Evolutionary conservation across 2,113 vertebrate genomes (phyloP), one percentile per base, ranked within the genome.

Genomic region (Glareola pratincola): DNA sequence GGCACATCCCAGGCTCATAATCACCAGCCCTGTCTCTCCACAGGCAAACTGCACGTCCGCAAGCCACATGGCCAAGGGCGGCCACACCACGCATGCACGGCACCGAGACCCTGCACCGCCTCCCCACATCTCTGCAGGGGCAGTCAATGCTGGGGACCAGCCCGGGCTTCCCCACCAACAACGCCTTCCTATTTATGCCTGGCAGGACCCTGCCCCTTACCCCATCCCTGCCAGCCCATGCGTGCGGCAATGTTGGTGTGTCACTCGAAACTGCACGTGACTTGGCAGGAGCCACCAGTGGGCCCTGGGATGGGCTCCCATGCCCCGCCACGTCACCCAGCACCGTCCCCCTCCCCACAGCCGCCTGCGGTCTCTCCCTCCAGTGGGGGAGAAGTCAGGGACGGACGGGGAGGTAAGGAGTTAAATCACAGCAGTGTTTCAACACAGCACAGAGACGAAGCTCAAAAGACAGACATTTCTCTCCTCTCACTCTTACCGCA

Each of bases 201-300:
- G 4, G 56, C 36, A 76, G 72, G 48, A 63, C 23, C 1, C 79
- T 59, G 62, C 56, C 36, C 60, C 67, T 75, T 36, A 39, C 37
- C 66, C 60, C 1, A 2, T 39, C 24, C 36, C 69, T 8, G 2
- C n/a, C 63, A 45, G 66, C 74, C 86, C 39, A 39, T 39, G 39
- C 39, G 1, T 4, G 1, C 3, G 0, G 26, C 0, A 0, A 50
- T 56, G 23, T 79, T 51, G 77, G 41, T 0, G 0, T 26, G 39
- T 45, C 79, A 24, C 50, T 67, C 9, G 4, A 12, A 56, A 76
- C 57, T 4, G 15, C 10, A 6, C 3, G n/a, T 48, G 79, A 71
- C 83, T 47, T 53, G 75, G 56, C 29, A 4, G 29, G 43, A 81
- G 53, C 73, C 7, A 1, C 51, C 2, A 2, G 34, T 1, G 2